A percentile compares a stretch with the other conserved stretches of the same genome.
These are phyloP conservation scores for Trachymyrmex septentrionalis DNA, from an alignment of 1,140 invertebrate species.

Conservation along the genomic window DNA sequence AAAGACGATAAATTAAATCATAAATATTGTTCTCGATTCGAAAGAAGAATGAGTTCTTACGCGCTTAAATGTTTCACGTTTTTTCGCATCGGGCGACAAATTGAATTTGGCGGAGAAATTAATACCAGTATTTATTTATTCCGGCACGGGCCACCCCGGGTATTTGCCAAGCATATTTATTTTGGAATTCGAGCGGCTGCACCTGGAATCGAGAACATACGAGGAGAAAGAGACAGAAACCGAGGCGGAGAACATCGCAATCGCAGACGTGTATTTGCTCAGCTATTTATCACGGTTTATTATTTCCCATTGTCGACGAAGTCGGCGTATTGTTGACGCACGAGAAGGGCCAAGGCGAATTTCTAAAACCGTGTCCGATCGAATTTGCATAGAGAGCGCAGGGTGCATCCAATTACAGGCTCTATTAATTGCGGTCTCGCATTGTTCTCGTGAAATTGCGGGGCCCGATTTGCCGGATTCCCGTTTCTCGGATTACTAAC, in stretches of 20 bases:
- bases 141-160: slow-evolving; percentile 30
- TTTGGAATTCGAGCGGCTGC: slow-evolving; percentile 80
- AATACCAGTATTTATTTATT: slow-evolving; percentile 70
- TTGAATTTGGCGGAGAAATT: slow-evolving; percentile 57
- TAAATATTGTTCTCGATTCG: not conserved
- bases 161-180: slow-evolving; percentile 82
- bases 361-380: slow-evolving; percentile 86
- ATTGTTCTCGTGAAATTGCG: slow-evolving; percentile 67
- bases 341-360: slow-evolving; percentile 82
- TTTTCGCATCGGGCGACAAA: not conserved
- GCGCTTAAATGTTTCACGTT: not conserved
- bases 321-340: slow-evolving; percentile 82
- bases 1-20: not conserved
- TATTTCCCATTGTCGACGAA: slow-evolving; percentile 85
- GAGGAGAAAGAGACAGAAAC: slow-evolving; percentile 18
- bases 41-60: not conserved
- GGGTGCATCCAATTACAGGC: slow-evolving; percentile 81
- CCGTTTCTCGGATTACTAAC: slow-evolving; percentile 34
- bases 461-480: slow-evolving; percentile 16
- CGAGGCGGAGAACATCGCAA: slow-evolving; percentile 66
- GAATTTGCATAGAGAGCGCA: slow-evolving; percentile 84
- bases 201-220: slow-evolving; percentile 77
- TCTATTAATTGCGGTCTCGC: slow-evolving; percentile 77
- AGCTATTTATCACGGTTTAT: slow-evolving; percentile 87
- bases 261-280: slow-evolving; percentile 84